Evolutionary conservation across 92 coral and sea anemone species (phyloP), one percentile per base, ranked within the genome.

Genomic region (Zoanthus gigantus): DNA sequence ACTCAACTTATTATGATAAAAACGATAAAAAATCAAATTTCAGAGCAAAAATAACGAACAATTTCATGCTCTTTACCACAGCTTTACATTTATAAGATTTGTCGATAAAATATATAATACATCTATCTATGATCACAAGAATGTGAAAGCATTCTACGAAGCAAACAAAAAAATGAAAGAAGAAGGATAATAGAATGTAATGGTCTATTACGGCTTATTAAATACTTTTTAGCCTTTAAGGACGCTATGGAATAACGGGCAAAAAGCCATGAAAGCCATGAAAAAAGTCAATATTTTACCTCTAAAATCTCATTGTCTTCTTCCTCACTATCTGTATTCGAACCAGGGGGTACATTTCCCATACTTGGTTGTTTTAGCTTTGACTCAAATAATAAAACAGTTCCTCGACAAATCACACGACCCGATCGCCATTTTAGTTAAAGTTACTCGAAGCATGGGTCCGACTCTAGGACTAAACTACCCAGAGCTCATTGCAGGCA

Each of bases 321-420:
- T 30, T 97, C 99, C 61, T 97, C 99, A 83, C 95, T 96, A 6
- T 97, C 99, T 83, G 90, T 92, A 46, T 93, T 84, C 72, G 92
- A 96, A 85, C 98, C 96, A 80, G 96, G 93, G 67, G 99, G 94
- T 28, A 95, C 98, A 90, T 97, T 97, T 77, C 99, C 99, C 99
- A 97, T 97, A 42, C 74, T 81, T 81, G 11, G 44, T 56, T 46
- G 65, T 68, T 71, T 81, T 81, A 71, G 16, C 29, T 65, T 6
- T 46, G 16, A 30, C 23, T 81, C 75, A 81, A 29, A 67, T 66
- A 67, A 47, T 81, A 28, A 28, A 66, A 66, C 75, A 81, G 60
- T 66, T 67, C 61, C 72, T 50, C 16, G 12, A 81, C 56, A 11
- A 37, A 17, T 60, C 53, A 47, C n/a, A n/a, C 18, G 72, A 48